Conservation (phyloP, 2,888 invertebrate species). For the Elaeidobius kamerunicus region DNA sequence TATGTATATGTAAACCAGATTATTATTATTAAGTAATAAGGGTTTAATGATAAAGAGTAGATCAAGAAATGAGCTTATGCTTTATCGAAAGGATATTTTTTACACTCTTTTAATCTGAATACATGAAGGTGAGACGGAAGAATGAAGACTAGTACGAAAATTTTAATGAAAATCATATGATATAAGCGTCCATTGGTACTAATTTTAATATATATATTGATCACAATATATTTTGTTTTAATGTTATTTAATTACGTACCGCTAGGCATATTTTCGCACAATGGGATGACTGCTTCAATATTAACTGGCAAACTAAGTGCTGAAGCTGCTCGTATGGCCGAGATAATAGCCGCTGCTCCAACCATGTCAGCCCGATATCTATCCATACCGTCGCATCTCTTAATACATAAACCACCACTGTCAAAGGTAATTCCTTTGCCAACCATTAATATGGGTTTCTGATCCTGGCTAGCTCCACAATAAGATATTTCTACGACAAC, state of each 20-base stretch:
- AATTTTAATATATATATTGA: too few species aligned
- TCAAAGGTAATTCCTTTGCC: constrained; percentile 67
- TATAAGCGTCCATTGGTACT: too few species aligned
- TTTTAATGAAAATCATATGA: too few species aligned
- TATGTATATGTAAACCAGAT: too few species aligned
- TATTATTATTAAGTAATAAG: too few species aligned
- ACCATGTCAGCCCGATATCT: constrained; percentile 58
- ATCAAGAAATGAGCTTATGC: too few species aligned
- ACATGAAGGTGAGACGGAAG: too few species aligned
- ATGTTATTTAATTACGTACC: constrained; percentile 46
- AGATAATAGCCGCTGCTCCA: constrained; percentile 59
- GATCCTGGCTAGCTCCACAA: constrained; percentile 50
- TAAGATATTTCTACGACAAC: constrained; percentile 63
- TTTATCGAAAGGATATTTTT: too few species aligned
- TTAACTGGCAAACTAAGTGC: constrained; percentile 56
- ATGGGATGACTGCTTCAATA: constrained; percentile 49
- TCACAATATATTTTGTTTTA: too few species aligned
- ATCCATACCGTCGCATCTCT: constrained; percentile 46
- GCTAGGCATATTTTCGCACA: constrained; percentile 55
- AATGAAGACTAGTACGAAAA: too few species aligned
- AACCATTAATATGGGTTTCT: constrained; percentile 61
- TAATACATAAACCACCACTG: constrained; percentile 48
- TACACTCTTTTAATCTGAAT: too few species aligned
- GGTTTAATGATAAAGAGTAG: too few species aligned
- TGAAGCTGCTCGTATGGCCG: constrained; percentile 54